phyloP scores from a whole-genome alignment of 2,113 vertebrate genomes.

The Dromas ardeola region DNA sequence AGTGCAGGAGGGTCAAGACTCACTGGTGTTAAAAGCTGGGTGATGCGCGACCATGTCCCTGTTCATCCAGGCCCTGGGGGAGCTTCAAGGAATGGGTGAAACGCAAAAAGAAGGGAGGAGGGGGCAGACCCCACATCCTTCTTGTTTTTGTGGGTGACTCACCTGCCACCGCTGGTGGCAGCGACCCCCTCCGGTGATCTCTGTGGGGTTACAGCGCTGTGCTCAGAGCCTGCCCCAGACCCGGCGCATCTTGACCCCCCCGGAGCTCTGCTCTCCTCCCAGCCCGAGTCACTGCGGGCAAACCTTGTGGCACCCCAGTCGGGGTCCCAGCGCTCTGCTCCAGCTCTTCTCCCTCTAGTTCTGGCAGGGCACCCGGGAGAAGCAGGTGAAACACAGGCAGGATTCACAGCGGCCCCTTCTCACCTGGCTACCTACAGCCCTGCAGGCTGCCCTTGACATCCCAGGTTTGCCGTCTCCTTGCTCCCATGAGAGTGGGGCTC shows the following conservation, averaged over 20 bases:
- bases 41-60: accelerated
- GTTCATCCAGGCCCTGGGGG: neutral
- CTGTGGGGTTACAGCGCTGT: neutral
- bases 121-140: neutral
- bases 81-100: neutral
- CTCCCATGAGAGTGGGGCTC: neutral
- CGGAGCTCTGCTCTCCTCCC: neutral
- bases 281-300: accelerated
- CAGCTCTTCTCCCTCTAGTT: neutral
- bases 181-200: neutral
- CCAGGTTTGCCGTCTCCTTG: neutral
- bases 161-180: accelerated
- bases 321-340: neutral
- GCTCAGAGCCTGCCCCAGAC: neutral
- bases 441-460: neutral
- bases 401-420: neutral
- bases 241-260: accelerated
- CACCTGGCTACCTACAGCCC: neutral
- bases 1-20: neutral
- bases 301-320: accelerated
- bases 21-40: neutral
- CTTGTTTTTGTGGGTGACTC: neutral
- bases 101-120: neutral
- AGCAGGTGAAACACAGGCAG: neutral
- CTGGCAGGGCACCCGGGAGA: neutral